These are phyloP conservation scores for Plutella xylostella DNA, from an alignment of 2,888 invertebrate species.

Conservation along the genomic window DNA sequence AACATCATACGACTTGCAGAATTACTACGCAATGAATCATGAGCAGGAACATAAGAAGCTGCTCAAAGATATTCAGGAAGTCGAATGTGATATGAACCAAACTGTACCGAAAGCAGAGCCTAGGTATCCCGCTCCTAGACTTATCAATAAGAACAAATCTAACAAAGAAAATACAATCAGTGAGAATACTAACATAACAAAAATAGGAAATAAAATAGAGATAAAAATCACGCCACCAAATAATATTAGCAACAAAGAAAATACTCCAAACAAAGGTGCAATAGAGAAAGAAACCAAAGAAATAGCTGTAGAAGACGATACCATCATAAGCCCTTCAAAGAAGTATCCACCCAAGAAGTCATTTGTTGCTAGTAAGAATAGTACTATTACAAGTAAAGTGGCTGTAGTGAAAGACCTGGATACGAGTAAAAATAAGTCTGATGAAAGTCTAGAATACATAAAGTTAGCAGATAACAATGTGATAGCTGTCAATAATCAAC, in stretches of 20 bases:
- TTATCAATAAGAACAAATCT: conserved; percentile 35
- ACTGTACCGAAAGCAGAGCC: conserved; percentile 28
- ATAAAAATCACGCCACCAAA: conserved; percentile 32
- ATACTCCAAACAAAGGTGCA: conserved; percentile 48
- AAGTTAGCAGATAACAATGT: conserved; percentile 57
- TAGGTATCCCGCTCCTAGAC: conserved; percentile 39
- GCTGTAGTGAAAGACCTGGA: conserved; percentile 61
- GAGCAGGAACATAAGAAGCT: conserved; percentile 58
- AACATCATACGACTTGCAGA: conserved; percentile 62
- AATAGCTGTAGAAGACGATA: conserved; percentile 48
- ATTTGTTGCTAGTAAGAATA: conserved; percentile 49
- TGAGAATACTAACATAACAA: conserved; percentile 10
- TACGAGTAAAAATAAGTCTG: conserved; percentile 51
- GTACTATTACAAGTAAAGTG: conserved; percentile 51
- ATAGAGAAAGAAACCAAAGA: conserved; percentile 62
- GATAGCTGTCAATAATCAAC: conserved; percentile 61
- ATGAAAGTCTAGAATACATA: conserved; percentile 58
- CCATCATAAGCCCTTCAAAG: conserved; percentile 59
- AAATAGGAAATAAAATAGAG: conserved; percentile 29
- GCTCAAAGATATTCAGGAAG: conserved; percentile 35
- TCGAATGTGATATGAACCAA: conserved; percentile 22
- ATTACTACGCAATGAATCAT: conserved; percentile 60
- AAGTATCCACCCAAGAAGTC: conserved; percentile 59
- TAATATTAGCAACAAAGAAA: conserved; percentile 40
- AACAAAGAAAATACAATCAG: conserved; percentile 20